Base-by-base conservation (phyloP, 2,888 invertebrate genomes). In the Napeogenes inachia region DNA sequence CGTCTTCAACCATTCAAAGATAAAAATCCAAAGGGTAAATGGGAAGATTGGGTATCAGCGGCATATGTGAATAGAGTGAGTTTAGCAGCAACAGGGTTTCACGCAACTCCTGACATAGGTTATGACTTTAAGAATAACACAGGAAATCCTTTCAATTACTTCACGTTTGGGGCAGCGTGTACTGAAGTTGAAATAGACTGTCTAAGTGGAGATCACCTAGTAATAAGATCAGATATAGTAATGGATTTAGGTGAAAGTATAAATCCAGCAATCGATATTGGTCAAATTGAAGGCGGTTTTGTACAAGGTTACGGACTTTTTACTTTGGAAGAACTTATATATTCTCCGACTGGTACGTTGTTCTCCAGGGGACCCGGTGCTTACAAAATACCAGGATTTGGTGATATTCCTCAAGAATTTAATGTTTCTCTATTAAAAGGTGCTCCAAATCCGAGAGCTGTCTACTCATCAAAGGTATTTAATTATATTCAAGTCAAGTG, bases 231-330 rank as follows among this genome's bases (percentile, higher is more conserved):
- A 0, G 98, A 99, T 75, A 98, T 99, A 71, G 98, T 99, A 0
- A 98, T 99, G 98, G 99, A 99, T 87, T 92, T 99, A 70, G 98
- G 98, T 0, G 94, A 96, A 71, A 98, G 98, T 84, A 87, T 99
- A 60, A 99, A 99, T 85, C 99, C 99, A 4, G 98, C 98, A 2
- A 97, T 99, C 68, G 99, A 99, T 75, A 96, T 99, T 72, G 99
- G 98, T 0, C 99, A 99, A 91, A 95, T 99, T 13, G 99, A 99
- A 87, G 99, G 99, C 3, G 99, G 93, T 0, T 99, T 98, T 75
- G 92, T 97, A 77, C 98, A 98, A 92, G 99, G 99, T 0, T 97
- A 98, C 75, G 99, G 98, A 2, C 82, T 99, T 61, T 98, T 96
- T 75, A 96, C 96, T 0, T 88, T 98, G 75, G 99, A 99, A 84